Base-by-base conservation (phyloP, 2,888 invertebrate genomes). In the Meteorus cinctellus region DNA sequence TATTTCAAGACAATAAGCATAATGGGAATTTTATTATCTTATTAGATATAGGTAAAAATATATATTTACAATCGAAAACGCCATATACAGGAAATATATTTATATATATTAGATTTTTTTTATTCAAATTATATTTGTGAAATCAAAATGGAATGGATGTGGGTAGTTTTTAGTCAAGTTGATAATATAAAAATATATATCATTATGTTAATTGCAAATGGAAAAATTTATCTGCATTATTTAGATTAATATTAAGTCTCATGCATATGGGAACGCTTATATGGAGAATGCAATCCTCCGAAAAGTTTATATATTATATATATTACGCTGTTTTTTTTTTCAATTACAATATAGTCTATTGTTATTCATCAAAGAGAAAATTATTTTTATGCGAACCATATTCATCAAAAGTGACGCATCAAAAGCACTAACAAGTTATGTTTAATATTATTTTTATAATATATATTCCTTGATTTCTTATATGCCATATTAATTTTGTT, bases 351-450 rank as follows among this genome's bases (percentile, higher is more conserved):
- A 60, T 73, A 76, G 48, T 45, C 19, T 72, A 74, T 55, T 66
- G 70, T 41, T 51, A 75, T 67, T 51, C 29, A 73, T 70, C 62
- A 19, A 62, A 41, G 71, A 73, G 51, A 51, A n/a, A 10, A 45
- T 62, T 75, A 48, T 48, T 16, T 48, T 1, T 16, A n/a, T 59
- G 19, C 27, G 12, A 68, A 66, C 60, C 27, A 29, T 12, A 34
- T 70, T 29, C n/a, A 62, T 55, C 36, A 24, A 36, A 19, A 62
- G 51, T 48, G 75, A 59, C 65, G 68, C 31, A n/a, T n/a, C n/a
- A n/a, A n/a, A n/a, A n/a, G n/a, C n/a, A 67, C 77, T 80, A 80
- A 80, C 76, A 62, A 77, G 72, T 78, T 72, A 66, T 72, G 45
- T 72, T 74, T 55, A 65, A 24, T 29, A 45, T 59, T 59, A 70